Evolutionary conservation across 2,797 vertebrate genomes (phyloP).

Genomic region (Setipinna tenuifilis): DNA sequence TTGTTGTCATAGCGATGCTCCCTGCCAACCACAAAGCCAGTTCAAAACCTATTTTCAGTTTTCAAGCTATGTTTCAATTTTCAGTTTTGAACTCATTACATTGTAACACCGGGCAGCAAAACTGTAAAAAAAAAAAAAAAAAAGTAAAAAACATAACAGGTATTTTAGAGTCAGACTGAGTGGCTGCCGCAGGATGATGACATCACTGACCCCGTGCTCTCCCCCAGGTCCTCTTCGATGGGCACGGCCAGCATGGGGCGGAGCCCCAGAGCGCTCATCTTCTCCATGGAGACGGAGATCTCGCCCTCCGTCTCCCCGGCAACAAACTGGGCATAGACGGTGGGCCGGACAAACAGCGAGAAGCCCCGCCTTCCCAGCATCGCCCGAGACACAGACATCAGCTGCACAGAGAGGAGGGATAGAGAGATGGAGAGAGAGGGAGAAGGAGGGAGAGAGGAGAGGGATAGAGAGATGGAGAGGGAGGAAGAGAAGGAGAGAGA

Average conservation of each 20-base stretch:
- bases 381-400: conserved; percentile 68
- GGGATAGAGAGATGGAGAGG: background rate
- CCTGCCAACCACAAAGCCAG: conserved; percentile 56
- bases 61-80: no score
- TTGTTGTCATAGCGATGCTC: conserved; percentile 84
- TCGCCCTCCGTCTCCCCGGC: conserved; percentile 82
- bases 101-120: no score
- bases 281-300: conserved; percentile 77
- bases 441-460: background rate
- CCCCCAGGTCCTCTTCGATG: conserved; percentile 82
- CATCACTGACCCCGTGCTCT: conserved; percentile 71
- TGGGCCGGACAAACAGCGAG: conserved; percentile 73
- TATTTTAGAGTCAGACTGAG: no score
- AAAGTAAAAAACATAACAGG: no score
- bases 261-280: conserved; percentile 79
- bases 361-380: conserved; percentile 78
- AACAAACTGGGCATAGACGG: conserved; percentile 89
- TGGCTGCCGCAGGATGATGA: background rate
- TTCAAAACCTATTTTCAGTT: no score
- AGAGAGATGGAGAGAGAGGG: background rate
- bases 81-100: no score
- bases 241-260: conserved; percentile 88
- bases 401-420: conserved; percentile 40
- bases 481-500: background rate
- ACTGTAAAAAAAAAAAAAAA: no score